phyloP scores from a whole-genome alignment of 1,140 invertebrate species.

The Dendrolimus punctatus region DNA sequence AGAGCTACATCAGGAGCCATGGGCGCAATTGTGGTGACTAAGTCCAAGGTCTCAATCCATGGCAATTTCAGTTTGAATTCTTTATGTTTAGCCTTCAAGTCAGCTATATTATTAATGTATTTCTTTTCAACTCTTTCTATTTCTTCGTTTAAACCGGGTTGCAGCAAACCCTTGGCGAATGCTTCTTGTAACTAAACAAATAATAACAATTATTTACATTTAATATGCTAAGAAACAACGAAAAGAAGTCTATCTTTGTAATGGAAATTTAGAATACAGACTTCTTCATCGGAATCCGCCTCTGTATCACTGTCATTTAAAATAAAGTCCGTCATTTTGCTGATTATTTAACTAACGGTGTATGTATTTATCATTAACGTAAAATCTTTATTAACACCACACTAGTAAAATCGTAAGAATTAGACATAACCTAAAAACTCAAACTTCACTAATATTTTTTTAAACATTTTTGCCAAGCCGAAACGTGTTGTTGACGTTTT shows the following conservation, averaged over 20 bases:
- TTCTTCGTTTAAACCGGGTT: conserved; percentile 86
- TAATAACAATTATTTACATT: conserved; percentile 6
- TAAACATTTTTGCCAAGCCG: too few species aligned
- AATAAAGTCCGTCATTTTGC: conserved; percentile 51
- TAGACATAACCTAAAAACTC: too few species aligned
- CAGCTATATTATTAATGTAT: conserved; percentile 79
- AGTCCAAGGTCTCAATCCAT: conserved; percentile 91
- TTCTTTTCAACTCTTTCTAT: conserved; percentile 73
- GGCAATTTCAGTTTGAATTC: conserved; percentile 81
- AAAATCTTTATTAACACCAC: too few species aligned
- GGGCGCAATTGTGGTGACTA: conserved; percentile 82
- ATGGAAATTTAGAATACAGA: conserved; percentile 17
- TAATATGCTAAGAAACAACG: background rate
- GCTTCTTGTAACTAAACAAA: conserved; percentile 84
- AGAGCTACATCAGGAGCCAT: conserved; percentile 86
- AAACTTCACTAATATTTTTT: too few species aligned
- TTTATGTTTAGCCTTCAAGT: conserved; percentile 80
- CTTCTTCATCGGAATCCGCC: conserved; percentile 63
- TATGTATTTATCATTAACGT: background rate
- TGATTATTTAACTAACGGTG: conserved; percentile 2
- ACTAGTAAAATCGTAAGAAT: too few species aligned
- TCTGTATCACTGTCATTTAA: conserved; percentile 59
- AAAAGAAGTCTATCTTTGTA: background rate
- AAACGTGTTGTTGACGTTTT: too few species aligned
- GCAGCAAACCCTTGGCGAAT: conserved; percentile 84